A percentile compares a stretch with the other conserved stretches of the same genome.
Evolutionary conservation across 2,797 vertebrate genomes (phyloP).

Genomic region (Myotis myotis): DNA sequence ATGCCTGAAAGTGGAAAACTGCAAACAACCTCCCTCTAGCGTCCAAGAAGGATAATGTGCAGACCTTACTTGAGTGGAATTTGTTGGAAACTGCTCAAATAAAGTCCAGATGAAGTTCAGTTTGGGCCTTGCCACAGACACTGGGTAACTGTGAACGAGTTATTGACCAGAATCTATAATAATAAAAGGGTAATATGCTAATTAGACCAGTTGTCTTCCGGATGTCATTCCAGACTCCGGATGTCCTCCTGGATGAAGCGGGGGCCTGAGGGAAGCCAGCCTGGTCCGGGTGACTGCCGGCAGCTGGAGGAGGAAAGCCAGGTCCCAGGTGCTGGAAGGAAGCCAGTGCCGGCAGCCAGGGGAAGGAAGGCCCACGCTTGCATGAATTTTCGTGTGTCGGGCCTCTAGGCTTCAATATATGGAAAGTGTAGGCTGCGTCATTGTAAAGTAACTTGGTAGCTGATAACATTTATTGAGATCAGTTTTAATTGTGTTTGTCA

Average conservation of each 20-base stretch:
- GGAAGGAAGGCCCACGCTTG: no score
- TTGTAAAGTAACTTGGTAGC: background rate
- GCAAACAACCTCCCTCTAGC: slow-evolving; percentile 67
- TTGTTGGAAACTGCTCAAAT: background rate
- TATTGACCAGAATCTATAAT: background rate
- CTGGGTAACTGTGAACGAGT: no score
- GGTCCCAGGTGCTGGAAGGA: no score
- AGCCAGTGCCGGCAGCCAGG: no score
- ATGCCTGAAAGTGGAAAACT: background rate
- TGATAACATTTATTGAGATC: background rate
- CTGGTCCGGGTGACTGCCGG: no score
- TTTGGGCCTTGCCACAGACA: background rate
- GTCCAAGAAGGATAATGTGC: slow-evolving; percentile 42
- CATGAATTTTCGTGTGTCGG: no score
- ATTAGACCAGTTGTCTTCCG: no score
- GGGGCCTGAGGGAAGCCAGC: no score
- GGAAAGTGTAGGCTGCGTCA: background rate
- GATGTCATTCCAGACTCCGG: no score
- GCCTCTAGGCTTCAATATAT: background rate
- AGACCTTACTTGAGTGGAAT: background rate
- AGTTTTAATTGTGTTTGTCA: background rate
- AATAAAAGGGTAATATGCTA: no score
- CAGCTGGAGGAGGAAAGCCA: no score
- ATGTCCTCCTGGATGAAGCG: no score
- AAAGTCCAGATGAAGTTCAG: background rate